Percentiles rank a stretch among this genome's conserved stretches.
Evolutionary conservation across 2,113 vertebrate genomes (phyloP).

Genomic region (Polyodon spathula): DNA sequence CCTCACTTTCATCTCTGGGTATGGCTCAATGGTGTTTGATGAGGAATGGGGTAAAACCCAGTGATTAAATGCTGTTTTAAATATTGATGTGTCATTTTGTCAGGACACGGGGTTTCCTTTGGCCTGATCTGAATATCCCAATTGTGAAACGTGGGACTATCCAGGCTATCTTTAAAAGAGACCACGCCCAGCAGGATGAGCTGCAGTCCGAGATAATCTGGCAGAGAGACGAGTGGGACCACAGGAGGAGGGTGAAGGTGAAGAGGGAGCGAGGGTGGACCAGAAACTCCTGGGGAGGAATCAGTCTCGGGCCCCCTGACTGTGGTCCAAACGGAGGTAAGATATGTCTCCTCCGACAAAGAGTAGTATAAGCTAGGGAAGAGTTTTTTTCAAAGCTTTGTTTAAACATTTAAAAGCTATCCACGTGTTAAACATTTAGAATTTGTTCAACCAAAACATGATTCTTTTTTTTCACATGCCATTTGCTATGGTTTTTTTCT

Average conservation of each 20-base stretch:
- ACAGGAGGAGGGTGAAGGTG: slow-evolving; percentile 60
- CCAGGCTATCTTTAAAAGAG: slow-evolving; percentile 54
- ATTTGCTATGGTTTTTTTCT: no score
- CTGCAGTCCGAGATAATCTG: slow-evolving; percentile 55
- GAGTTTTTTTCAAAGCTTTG: no score
- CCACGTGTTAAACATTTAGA: no score
- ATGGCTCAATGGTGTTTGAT: no score
- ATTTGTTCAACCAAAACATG: no score
- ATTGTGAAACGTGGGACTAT: slow-evolving; percentile 53
- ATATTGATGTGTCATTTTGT: slow-evolving; percentile 15
- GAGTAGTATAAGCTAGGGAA: no score
- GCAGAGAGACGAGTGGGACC: slow-evolving; percentile 74
- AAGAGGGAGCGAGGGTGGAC: slow-evolving; percentile 87
- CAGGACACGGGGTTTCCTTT: slow-evolving; percentile 77
- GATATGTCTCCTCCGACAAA: no score
- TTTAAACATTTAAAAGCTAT: no score
- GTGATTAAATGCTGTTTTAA: not conserved
- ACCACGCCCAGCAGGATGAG: slow-evolving; percentile 60
- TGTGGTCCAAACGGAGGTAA: slow-evolving; percentile 86
- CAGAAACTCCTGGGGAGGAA: slow-evolving; percentile 76
- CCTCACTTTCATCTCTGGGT: no score
- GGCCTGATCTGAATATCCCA: slow-evolving; percentile 81
- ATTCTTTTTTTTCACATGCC: no score
- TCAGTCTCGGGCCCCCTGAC: slow-evolving; percentile 74
- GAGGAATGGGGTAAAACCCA: not conserved